Conservation (phyloP, 2,888 invertebrate species). For the Cheilosia grossa region DNA sequence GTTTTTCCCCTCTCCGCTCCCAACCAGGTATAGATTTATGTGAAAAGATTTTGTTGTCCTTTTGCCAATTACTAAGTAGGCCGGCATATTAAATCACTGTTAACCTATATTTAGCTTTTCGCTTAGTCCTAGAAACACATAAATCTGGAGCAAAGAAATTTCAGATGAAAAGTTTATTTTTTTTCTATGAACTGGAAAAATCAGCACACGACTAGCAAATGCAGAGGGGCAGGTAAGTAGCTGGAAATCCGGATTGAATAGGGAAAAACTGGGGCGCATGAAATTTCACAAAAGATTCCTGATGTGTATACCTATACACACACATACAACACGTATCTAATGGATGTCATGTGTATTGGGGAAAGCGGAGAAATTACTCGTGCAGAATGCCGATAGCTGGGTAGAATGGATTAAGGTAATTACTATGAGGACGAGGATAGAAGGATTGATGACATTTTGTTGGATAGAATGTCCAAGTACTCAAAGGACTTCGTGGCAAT, state of each 20-base stretch:
- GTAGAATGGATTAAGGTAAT: slow-evolving; percentile 58
- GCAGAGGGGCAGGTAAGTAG: slow-evolving; percentile 8
- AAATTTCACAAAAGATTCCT: slow-evolving; percentile 49
- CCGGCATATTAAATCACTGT: slow-evolving; percentile 61
- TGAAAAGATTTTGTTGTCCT: slow-evolving; percentile 8
- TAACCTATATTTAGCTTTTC: slow-evolving; percentile 53
- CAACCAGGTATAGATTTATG: neutral
- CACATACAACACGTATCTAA: slow-evolving; percentile 4
- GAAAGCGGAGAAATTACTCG: slow-evolving; percentile 7
- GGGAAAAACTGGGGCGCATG: slow-evolving; percentile 61
- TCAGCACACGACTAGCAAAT: slow-evolving; percentile 47
- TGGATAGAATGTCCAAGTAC: neutral
- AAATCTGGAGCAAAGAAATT: slow-evolving; percentile 65
- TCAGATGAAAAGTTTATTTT: slow-evolving; percentile 23
- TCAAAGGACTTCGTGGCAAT: no score
- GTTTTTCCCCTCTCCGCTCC: neutral
- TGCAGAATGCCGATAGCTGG: slow-evolving; percentile 25
- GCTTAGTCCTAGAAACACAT: slow-evolving; percentile 30
- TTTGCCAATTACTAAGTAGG: slow-evolving; percentile 59
- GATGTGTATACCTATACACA: slow-evolving; percentile 15
- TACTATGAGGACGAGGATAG: slow-evolving; percentile 21
- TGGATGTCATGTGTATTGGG: slow-evolving; percentile 28
- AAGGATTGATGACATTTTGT: slow-evolving; percentile 30
- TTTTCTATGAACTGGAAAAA: slow-evolving; percentile 42
- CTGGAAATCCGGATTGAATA: slow-evolving; percentile 52